Percentiles rank a stretch among this genome's conserved stretches.
These are phyloP conservation scores for Sinonovacula constricta DNA, from an alignment of 1,140 invertebrate genomes.

Conservation along the genomic window DNA sequence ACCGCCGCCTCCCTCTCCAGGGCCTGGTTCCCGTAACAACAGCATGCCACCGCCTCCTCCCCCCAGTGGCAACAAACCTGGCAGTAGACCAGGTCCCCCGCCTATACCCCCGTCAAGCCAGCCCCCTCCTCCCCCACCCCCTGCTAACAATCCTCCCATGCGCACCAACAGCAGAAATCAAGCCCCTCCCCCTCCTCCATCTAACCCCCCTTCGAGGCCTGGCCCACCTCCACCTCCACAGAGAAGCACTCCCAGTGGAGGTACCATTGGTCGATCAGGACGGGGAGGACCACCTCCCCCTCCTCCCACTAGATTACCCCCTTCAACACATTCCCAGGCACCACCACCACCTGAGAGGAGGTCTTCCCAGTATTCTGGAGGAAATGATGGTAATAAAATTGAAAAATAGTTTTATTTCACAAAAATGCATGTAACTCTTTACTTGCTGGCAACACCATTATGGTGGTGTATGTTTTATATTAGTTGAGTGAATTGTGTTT, in stretches of 20 bases:
- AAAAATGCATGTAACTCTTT: neutral
- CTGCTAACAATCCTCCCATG: slow-evolving; percentile 1
- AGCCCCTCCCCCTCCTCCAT: slow-evolving; percentile 32
- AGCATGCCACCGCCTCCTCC: slow-evolving; percentile 42
- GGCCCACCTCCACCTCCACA: slow-evolving; percentile 48
- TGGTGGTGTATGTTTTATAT: neutral
- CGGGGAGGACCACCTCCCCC: slow-evolving; percentile 43
- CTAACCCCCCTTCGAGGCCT: slow-evolving; percentile 19
- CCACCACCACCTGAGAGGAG: slow-evolving; percentile 20
- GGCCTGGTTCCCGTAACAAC: neutral
- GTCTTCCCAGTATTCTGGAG: slow-evolving; percentile 33
- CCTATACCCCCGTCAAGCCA: neutral
- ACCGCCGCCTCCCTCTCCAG: slow-evolving; percentile 51
- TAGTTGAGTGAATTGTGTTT: neutral
- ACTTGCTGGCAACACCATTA: neutral
- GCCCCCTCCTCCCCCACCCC: slow-evolving; percentile 9
- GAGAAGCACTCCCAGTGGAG: slow-evolving; percentile 34
- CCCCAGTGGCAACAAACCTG: slow-evolving; percentile 32
- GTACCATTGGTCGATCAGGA: slow-evolving; percentile 48
- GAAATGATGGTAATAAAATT: slow-evolving; percentile 36
- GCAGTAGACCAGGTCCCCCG: neutral
- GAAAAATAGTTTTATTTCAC: neutral
- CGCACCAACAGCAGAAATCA: too few relatives aligned
- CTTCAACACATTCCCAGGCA: slow-evolving; percentile 2
- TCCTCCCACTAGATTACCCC: slow-evolving; percentile 25